Conservation (phyloP, 2,797 vertebrate species). For the Sebastes hubbsi region DNA sequence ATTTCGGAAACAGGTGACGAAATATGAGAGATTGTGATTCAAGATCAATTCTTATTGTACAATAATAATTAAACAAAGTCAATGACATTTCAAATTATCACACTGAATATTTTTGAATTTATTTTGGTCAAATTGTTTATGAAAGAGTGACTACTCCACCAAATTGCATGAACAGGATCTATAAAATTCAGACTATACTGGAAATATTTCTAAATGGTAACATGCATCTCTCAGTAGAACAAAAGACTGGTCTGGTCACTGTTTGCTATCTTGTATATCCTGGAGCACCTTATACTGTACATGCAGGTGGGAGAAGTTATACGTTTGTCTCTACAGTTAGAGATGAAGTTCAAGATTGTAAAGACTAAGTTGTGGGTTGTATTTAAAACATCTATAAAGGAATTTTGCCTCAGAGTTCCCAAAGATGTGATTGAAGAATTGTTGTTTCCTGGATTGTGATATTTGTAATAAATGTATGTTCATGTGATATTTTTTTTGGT, state of each 20-base stretch:
- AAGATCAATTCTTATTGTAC: slow-evolving; percentile 49
- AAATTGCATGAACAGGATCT: slow-evolving; percentile 55
- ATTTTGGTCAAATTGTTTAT: slow-evolving; percentile 43
- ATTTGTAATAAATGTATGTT: slow-evolving; percentile 87
- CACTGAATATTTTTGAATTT: slow-evolving; percentile 8
- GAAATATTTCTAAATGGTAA: slow-evolving; percentile 41
- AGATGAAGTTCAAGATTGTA: slow-evolving; percentile 52
- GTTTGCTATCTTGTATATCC: slow-evolving; percentile 53
- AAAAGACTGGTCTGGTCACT: slow-evolving; percentile 24
- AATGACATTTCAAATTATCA: slow-evolving; percentile 39
- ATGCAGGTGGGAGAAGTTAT: slow-evolving; percentile 41
- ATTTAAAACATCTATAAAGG: slow-evolving; percentile 69
- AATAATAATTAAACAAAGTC: slow-evolving; percentile 12
- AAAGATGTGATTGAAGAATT: slow-evolving; percentile 79
- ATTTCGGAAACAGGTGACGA: slow-evolving; percentile 40
- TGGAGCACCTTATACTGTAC: slow-evolving; percentile 62
- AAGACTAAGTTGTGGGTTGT: slow-evolving; percentile 55
- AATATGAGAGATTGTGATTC: slow-evolving; percentile 34
- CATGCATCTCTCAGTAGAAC: slow-evolving; percentile 38
- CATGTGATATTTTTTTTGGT: slow-evolving; percentile 49
- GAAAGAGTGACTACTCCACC: slow-evolving; percentile 10
- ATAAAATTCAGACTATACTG: slow-evolving; percentile 43
- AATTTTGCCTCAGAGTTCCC: slow-evolving; percentile 70
- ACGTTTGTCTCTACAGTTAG: slow-evolving; percentile 20
- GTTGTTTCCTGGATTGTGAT: slow-evolving; percentile 82